A percentile compares a stretch with the other conserved stretches of the same genome.
Evolutionary conservation across 2,113 vertebrate species (phyloP).

Genomic region (Coregonus clupeaformis): DNA sequence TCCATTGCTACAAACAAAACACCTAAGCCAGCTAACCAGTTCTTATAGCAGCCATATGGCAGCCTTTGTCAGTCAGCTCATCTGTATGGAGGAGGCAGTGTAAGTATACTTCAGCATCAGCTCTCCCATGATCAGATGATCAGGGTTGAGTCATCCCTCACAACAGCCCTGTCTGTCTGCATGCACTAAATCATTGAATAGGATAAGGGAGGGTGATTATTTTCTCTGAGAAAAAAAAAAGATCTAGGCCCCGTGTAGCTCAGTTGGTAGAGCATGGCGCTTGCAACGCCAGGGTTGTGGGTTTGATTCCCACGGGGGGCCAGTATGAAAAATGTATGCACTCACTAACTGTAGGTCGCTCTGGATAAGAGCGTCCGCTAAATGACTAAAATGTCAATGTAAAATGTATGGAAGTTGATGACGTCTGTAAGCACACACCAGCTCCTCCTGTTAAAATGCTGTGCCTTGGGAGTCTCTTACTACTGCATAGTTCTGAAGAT

Average conservation of each 20-base stretch:
- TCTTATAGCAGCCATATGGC: neutral
- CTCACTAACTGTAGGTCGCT: no score
- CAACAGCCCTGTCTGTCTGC: neutral
- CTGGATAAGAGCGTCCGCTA: no score
- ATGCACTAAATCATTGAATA: neutral
- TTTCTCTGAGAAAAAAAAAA: neutral
- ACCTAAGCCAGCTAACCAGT: neutral
- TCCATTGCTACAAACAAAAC: neutral
- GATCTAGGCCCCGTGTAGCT: no score
- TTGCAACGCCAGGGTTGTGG: no score
- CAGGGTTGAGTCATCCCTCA: neutral
- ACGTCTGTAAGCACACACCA: neutral
- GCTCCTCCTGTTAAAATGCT: neutral
- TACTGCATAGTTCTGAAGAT: neutral
- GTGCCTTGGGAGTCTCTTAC: neutral
- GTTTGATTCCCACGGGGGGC: no score
- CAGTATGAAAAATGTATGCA: no score
- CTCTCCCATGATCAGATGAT: neutral
- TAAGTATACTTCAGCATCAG: neutral
- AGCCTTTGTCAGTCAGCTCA: neutral
- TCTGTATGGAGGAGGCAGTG: neutral
- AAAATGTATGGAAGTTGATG: neutral
- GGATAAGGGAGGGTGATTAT: neutral
- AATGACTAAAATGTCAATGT: no score
- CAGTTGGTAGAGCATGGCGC: no score